A percentile compares a stretch with the other conserved stretches of the same genome.
Conservation (phyloP, 2,888 invertebrate genomes). For the Andrena fulva region DNA sequence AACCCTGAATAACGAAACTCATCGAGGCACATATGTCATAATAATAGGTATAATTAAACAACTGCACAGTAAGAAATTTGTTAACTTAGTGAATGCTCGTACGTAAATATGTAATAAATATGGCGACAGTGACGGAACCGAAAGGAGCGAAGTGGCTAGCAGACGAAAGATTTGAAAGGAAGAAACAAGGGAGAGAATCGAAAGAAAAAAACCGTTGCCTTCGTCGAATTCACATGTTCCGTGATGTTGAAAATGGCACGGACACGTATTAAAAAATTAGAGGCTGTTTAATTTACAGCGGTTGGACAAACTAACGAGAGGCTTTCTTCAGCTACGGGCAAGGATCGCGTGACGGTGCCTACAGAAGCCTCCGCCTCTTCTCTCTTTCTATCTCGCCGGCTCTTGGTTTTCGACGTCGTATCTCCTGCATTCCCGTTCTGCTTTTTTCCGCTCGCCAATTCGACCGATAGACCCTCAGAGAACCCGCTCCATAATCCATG, state of each 20-base stretch:
- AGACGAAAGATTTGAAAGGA: too few relatives aligned
- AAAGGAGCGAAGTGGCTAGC: too few relatives aligned
- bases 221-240: neutral
- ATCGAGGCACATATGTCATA: too few relatives aligned
- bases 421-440: conserved; percentile 49
- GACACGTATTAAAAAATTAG: conserved; percentile 51
- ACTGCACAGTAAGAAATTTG: too few relatives aligned
- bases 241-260: conserved; percentile 35
- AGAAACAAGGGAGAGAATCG: neutral
- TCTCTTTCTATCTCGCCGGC: conserved; percentile 25
- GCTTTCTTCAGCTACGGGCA: conserved; percentile 43
- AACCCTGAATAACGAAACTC: too few relatives aligned
- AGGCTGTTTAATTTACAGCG: conserved; percentile 58
- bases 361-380: conserved; percentile 41
- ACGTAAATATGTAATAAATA: too few relatives aligned
- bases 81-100: too few relatives aligned
- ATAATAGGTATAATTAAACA: too few relatives aligned
- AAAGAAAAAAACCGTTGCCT: neutral
- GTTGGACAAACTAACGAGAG: conserved; percentile 66
- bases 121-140: too few relatives aligned
- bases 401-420: conserved; percentile 49
- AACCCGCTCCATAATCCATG: conserved; percentile 67
- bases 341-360: conserved; percentile 62
- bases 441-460: conserved; percentile 58
- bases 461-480: conserved; percentile 63